phyloP scores from a whole-genome alignment of 2,888 invertebrate genomes.

The Drosophila tripunctata region DNA sequence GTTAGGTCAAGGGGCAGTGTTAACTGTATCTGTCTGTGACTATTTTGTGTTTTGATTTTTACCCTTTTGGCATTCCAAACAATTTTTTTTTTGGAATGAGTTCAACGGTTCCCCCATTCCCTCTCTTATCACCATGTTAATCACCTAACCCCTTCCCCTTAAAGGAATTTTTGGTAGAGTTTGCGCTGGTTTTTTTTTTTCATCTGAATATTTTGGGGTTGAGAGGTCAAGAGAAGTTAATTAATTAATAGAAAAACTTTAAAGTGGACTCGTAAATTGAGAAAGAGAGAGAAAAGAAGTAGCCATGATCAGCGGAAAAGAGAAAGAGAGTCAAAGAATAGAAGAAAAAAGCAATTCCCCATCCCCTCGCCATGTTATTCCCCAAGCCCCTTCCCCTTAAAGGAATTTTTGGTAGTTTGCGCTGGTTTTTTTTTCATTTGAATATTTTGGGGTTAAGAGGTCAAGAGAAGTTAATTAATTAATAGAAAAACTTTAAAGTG shows the following conservation, averaged over 20 bases:
- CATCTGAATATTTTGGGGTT: slow-evolving; percentile 9
- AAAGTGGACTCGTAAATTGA: slow-evolving; percentile 8
- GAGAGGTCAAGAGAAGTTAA: slow-evolving; percentile 43
- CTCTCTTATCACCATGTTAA: not conserved
- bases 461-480: slow-evolving; percentile 51
- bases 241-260: slow-evolving; percentile 56
- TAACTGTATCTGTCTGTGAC: slow-evolving; percentile 12
- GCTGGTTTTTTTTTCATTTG: not conserved
- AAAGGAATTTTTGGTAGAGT: not conserved
- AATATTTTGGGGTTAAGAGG: slow-evolving; percentile 18
- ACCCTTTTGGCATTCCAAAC: slow-evolving; percentile 18
- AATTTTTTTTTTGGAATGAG: slow-evolving; percentile 1
- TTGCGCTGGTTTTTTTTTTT: slow-evolving; percentile 7
- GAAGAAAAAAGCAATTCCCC: not conserved
- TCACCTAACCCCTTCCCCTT: not conserved
- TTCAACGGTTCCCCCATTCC: not conserved
- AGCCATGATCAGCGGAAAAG: no score
- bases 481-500: slow-evolving; percentile 51
- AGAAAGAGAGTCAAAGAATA: not conserved
- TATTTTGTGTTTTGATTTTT: slow-evolving; percentile 35
- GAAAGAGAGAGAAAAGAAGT: not conserved
- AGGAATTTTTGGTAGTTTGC: slow-evolving; percentile 6
- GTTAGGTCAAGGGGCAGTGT: slow-evolving; percentile 34
- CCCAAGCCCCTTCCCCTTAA: not conserved
- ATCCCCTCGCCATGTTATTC: not conserved